A percentile compares a stretch with the other conserved stretches of the same genome.
These are phyloP conservation scores for Melanostoma scalare DNA, from an alignment of 2,888 invertebrate species.

Conservation along the genomic window DNA sequence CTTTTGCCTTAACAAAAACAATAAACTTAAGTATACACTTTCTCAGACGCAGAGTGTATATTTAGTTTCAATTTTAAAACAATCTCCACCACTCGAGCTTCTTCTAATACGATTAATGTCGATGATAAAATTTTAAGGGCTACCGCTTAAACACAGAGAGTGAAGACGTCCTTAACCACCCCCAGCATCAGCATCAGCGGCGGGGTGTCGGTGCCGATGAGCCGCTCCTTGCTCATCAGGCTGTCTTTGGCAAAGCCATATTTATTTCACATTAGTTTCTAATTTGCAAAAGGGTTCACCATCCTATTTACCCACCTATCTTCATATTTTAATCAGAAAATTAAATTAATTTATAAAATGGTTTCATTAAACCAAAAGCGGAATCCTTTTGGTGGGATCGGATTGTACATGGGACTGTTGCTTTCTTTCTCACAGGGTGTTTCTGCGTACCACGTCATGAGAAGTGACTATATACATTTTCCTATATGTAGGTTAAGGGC, in stretches of 20 bases:
- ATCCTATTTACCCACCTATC: constrained; percentile 22
- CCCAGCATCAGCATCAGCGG: not conserved
- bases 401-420: not conserved
- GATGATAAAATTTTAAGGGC: constrained; percentile 73
- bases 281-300: constrained; percentile 70
- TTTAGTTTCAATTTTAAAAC: constrained; percentile 72
- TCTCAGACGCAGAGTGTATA: constrained; percentile 29
- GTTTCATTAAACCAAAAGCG: constrained; percentile 61
- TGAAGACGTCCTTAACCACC: constrained; percentile 3
- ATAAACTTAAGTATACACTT: constrained; percentile 57
- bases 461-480: too few relatives aligned
- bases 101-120: constrained; percentile 64
- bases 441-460: too few relatives aligned
- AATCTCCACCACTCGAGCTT: constrained; percentile 44
- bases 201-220: not conserved
- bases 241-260: constrained; percentile 44
- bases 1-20: constrained; percentile 35
- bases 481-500: too few relatives aligned
- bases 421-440: not conserved
- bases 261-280: constrained; percentile 71
- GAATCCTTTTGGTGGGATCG: not conserved
- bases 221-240: constrained; percentile 24
- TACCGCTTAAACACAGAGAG: constrained; percentile 39
- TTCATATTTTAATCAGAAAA: constrained; percentile 67
- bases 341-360: constrained; percentile 70